Conservation (phyloP, 2,113 vertebrate species). For the Notechis scutatus region DNA sequence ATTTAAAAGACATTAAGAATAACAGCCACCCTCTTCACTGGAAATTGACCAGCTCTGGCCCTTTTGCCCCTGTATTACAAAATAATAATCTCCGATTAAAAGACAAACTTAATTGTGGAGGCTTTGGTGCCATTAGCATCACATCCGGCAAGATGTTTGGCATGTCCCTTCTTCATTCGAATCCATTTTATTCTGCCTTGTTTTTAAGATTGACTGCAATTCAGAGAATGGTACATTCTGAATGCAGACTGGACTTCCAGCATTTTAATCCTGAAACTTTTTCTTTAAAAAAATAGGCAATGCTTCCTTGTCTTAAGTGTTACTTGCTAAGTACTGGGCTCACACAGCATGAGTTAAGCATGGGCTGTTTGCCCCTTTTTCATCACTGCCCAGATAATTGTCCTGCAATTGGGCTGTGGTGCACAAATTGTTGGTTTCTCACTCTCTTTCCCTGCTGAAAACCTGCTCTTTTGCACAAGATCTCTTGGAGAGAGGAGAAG, state of each 20-base stretch:
- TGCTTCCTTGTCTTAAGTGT: background rate
- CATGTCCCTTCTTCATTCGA: background rate
- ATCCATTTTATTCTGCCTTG: background rate
- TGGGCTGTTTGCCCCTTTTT: background rate
- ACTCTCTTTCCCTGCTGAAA: background rate
- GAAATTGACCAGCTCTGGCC: background rate
- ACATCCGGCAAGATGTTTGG: too few species aligned
- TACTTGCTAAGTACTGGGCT: background rate
- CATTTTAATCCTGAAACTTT: background rate
- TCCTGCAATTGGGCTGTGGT: background rate
- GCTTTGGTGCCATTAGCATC: background rate
- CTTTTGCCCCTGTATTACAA: background rate
- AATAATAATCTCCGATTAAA: background rate
- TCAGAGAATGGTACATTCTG: too few species aligned
- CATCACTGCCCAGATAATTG: background rate
- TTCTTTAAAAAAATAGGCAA: background rate
- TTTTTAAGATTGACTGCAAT: background rate
- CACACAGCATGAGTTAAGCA: background rate
- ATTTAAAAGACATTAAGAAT: background rate
- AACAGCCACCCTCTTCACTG: background rate
- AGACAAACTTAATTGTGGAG: background rate
- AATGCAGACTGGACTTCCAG: background rate
- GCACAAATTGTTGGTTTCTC: background rate
- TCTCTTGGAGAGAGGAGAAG: background rate
- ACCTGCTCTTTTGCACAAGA: background rate